These are phyloP conservation scores for Agrochola macilenta DNA, from an alignment of 2,888 invertebrate species.

Conservation along the genomic window DNA sequence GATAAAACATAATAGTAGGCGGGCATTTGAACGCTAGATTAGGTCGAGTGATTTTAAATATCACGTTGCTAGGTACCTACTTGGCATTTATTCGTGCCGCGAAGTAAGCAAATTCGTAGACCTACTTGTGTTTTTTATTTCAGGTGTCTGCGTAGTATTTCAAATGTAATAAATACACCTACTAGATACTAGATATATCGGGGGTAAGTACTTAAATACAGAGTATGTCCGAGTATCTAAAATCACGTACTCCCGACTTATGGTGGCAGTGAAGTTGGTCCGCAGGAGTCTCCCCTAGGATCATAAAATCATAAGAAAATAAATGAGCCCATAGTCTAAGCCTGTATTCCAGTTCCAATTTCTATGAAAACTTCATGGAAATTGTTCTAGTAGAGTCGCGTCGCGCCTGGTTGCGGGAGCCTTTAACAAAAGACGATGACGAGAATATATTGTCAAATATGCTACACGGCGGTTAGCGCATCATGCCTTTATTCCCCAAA, in stretches of 20 bases:
- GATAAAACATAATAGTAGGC: constrained; percentile 52
- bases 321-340: not conserved
- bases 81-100: constrained; percentile 57
- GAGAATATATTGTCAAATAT: too few species aligned
- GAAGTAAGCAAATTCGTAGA: constrained; percentile 37
- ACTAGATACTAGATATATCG: not conserved
- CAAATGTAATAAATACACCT: constrained; percentile 4
- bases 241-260: not conserved
- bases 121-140: constrained; percentile 36
- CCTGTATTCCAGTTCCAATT: not conserved
- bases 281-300: too few species aligned
- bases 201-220: not conserved
- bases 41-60: constrained; percentile 64
- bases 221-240: not conserved
- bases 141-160: constrained; percentile 8
- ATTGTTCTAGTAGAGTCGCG: too few species aligned
- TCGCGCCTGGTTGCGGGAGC: too few species aligned
- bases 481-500: too few species aligned
- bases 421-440: too few species aligned
- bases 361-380: too few species aligned
- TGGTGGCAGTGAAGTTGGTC: not conserved
- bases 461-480: too few species aligned
- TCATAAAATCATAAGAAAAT: not conserved
- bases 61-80: constrained; percentile 49
- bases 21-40: constrained; percentile 58